These are phyloP conservation scores for Daboia siamensis DNA, from an alignment of 2,113 vertebrate species.

Conservation along the genomic window DNA sequence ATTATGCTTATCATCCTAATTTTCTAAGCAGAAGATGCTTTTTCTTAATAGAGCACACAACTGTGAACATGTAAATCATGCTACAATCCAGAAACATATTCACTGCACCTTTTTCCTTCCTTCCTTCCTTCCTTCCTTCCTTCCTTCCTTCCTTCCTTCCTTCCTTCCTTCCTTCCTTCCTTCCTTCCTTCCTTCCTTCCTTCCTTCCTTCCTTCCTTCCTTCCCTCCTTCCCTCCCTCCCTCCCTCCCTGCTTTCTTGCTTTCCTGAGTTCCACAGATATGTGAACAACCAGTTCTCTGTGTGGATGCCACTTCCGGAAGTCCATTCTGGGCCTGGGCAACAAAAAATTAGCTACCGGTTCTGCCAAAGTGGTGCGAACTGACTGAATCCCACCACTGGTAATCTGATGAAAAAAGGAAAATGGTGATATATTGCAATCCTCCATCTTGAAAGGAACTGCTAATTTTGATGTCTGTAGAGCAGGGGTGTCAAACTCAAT, in stretches of 20 bases:
- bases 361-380: no score
- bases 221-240: not conserved
- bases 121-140: not conserved
- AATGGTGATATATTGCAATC: not conserved
- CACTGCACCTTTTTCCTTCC: not conserved
- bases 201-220: rapidly evolving
- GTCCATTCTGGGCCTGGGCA: no score
- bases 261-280: no score
- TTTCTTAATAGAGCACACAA: not conserved
- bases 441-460: not conserved
- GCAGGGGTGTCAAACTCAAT: no score
- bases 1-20: not conserved
- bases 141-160: not conserved
- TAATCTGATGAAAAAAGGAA: no score
- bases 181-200: no score
- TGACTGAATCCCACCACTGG: no score
- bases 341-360: no score
- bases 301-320: no score
- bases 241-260: not conserved
- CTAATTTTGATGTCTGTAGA: not conserved
- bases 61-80: not conserved
- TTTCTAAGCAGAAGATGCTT: not conserved
- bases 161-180: not conserved
- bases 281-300: no score
- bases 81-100: not conserved